Evolutionary conservation across 2,113 vertebrate genomes (phyloP), one percentile per base, ranked within the genome.

Genomic region (Oryzias melastigma): DNA sequence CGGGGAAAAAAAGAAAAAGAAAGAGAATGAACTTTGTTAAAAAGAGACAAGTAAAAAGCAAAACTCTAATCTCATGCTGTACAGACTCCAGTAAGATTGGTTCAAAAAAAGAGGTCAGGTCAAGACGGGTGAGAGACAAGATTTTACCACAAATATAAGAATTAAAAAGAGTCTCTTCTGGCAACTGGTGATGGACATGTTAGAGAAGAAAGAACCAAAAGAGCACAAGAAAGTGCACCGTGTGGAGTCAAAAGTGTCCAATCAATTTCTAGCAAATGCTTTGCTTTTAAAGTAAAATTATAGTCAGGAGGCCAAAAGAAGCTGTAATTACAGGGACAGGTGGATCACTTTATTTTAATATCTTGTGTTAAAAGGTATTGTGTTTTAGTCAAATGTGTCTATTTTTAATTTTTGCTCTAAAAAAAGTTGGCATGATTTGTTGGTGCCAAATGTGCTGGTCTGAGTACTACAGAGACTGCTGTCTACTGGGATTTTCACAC

Each of bases 161-260:
- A 70, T 70, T 77, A 22, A 77, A 73, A 86, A 82, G 15, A 70
- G 69, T 56, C 52, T 73, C 86, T 80, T 62, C 52, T 3, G 85
- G 86, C 78, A 52, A 73, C 42, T 44, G 52, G 62, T 75, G 78
- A 88, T 83, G 87, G 85, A 81, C 81, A 86, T 84, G 78, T 85
- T 81, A 59, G 61, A 47, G 58, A 64, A 56, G 40, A 61, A 50
- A n/a, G 10, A n/a, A 53, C 65, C 67, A 65, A 67, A 15, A 59
- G 52, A 49, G 70, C 72, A 45, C 19, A 51, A 77, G 72, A 78
- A 77, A 3, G 12, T 82, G 68, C 73, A 79, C 15, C 64, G 71
- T 56, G 73, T 80, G 52, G 52, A 48, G 49, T 77, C 74, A 78
- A 74, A n/a, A 29, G n/a, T 75, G 49, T 20, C 68, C 76, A 80